Evolutionary conservation across 2,113 vertebrate species (phyloP).

Genomic region (Odontesthes bonariensis): DNA sequence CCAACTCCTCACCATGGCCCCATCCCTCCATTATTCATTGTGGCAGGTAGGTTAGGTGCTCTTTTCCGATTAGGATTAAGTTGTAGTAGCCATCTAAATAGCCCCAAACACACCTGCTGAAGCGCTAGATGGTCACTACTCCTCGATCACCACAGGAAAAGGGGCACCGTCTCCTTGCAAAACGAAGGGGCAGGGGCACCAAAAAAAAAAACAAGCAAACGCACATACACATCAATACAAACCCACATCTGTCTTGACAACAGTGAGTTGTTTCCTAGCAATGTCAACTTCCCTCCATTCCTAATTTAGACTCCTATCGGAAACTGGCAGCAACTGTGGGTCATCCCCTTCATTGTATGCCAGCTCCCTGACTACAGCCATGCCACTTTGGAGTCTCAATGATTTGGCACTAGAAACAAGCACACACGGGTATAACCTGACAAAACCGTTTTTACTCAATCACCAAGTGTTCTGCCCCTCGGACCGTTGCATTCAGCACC

Average conservation of each 20-base stretch:
- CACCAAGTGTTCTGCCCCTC: constrained; percentile 7
- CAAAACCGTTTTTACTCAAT: constrained; percentile 2
- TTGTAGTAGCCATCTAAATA: neutral
- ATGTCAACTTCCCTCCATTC: constrained; percentile 58
- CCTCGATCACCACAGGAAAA: too few relatives aligned
- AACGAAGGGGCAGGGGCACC: too few relatives aligned
- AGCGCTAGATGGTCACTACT: neutral
- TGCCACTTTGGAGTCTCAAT: constrained; percentile 49
- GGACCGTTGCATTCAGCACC: neutral
- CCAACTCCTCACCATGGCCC: neutral
- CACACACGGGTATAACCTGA: constrained; percentile 9
- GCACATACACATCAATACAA: neutral
- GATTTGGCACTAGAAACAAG: constrained; percentile 36
- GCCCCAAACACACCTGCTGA: neutral
- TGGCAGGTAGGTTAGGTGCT: too few relatives aligned
- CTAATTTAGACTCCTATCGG: constrained; percentile 69
- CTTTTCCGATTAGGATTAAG: too few relatives aligned
- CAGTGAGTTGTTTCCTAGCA: constrained; percentile 40
- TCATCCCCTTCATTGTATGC: constrained; percentile 66
- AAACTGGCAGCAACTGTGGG: constrained; percentile 67
- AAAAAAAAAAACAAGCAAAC: constrained; percentile 10
- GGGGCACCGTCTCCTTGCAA: too few relatives aligned
- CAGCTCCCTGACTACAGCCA: constrained; percentile 58
- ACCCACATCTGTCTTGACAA: constrained; percentile 40
- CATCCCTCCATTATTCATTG: too few relatives aligned